Conservation (phyloP, 2,888 invertebrate species). For the Dasypolia templi region DNA sequence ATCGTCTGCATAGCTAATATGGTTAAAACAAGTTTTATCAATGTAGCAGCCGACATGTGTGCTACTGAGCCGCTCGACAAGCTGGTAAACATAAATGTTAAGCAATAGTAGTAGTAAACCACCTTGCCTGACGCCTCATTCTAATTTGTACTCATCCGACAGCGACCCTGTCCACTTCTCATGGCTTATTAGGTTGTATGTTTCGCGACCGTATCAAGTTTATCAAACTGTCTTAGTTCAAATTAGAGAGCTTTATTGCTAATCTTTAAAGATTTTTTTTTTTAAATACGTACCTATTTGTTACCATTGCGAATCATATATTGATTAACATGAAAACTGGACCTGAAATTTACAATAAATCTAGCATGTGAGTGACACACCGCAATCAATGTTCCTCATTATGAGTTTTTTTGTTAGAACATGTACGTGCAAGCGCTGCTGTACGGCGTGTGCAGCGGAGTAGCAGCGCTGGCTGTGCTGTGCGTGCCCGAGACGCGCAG, state of each 20-base stretch:
- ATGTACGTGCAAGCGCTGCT: slow-evolving; percentile 82
- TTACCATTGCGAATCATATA: not conserved
- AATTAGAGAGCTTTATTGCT: not conserved
- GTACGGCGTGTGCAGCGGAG: slow-evolving; percentile 82
- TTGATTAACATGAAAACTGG: not conserved
- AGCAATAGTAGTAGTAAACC: too few relatives aligned
- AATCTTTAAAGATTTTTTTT: not conserved
- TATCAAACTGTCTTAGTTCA: not conserved
- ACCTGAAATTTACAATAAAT: not conserved
- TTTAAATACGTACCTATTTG: not conserved
- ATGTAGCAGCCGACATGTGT: too few relatives aligned
- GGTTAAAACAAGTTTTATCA: too few relatives aligned
- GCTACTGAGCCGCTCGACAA: too few relatives aligned
- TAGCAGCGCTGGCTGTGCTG: slow-evolving; percentile 89
- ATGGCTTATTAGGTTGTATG: not conserved
- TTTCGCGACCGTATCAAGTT: not conserved
- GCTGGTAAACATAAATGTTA: too few relatives aligned
- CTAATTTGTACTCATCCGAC: too few relatives aligned
- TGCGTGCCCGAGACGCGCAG: slow-evolving; percentile 91
- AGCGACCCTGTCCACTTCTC: too few relatives aligned
- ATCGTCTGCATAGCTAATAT: too few relatives aligned
- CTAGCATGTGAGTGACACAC: not conserved
- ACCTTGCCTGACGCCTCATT: too few relatives aligned
- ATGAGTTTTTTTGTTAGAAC: slow-evolving; percentile 70
- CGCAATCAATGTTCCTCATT: not conserved